Evolutionary conservation across 92 coral and sea anemone species (phyloP).

Genomic region (Porites rus): DNA sequence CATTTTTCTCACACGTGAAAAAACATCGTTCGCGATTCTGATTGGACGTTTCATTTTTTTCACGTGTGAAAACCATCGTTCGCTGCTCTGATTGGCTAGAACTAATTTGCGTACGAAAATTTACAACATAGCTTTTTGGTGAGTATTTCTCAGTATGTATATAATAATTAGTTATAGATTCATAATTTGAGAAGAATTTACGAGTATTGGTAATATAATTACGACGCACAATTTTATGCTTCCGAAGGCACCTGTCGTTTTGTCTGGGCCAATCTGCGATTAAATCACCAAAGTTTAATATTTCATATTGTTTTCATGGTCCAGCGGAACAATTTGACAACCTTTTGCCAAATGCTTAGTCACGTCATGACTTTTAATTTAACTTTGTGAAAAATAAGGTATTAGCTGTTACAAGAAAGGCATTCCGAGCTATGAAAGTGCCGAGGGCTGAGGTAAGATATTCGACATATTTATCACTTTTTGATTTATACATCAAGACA

Average conservation of each 20-base stretch:
- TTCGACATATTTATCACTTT: neutral
- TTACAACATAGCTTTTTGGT: too few relatives aligned
- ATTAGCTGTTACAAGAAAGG: neutral
- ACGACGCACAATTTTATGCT: neutral
- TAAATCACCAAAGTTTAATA: too few relatives aligned
- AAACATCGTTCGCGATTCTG: too few relatives aligned
- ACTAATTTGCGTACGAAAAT: too few relatives aligned
- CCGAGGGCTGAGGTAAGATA: neutral
- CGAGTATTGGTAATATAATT: neutral
- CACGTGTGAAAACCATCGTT: too few relatives aligned
- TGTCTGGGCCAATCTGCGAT: neutral
- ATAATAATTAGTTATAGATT: too few relatives aligned
- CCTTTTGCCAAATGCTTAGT: neutral
- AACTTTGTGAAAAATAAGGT: neutral
- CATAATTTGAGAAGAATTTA: neutral
- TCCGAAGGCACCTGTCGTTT: conserved; percentile 18
- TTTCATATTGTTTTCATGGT: too few relatives aligned
- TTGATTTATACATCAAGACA: neutral
- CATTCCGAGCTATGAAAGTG: neutral
- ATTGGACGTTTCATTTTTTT: too few relatives aligned
- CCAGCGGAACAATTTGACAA: neutral
- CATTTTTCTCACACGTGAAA: too few relatives aligned
- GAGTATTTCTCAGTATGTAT: too few relatives aligned
- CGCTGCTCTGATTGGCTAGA: too few relatives aligned
- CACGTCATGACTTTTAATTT: neutral